Evolutionary conservation across 2,113 vertebrate genomes (phyloP), one percentile per base, ranked within the genome.

Genomic region (Myiozetetes cayanensis): DNA sequence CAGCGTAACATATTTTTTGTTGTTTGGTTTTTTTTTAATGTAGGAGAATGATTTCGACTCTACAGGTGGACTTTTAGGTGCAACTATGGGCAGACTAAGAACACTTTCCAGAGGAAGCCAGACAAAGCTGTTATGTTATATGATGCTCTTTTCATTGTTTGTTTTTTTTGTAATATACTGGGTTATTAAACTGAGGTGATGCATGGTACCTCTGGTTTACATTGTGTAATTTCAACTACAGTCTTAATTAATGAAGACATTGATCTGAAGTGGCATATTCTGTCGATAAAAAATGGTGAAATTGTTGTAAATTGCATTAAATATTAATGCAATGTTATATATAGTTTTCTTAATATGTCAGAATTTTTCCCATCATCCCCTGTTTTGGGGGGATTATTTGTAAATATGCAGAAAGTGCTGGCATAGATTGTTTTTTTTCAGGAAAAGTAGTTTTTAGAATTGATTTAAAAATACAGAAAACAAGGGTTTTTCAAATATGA

Each of bases 141-240:
- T 99, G 99, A 98, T 99, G 96, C 98, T 99, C 23, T 99, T 99
- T 91, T 98, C 99, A 35, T 79, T 99, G 12, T 99, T 99, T 71
- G 99, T 99, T 31, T 99, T 99, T 96, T 99, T 99, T 85, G 97
- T 99, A 79, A 98, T 99, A 94, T 99, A 99, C 94, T 99, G 99
- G 99, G 98, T 99, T 96, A 98, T 99, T 97, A 99, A 98, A 98
- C 91, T 98, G 75, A 98, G 98, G 97, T 98, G 98, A 98, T 98
- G 53, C 53, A 88, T 44, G 41, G 81, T 90, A 72, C 84, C 78
- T 62, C 55, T 4, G 14, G 58, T 80, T 92, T 83, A 94, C 87
- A 97, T 93, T 75, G 90, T 93, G 61, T 93, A 82, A 94, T 71
- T 93, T 82, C 73, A 95, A n/a, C 58, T 73, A 18, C 16, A 61